These are phyloP conservation scores for Aviceda subcristata DNA, from an alignment of 2,113 vertebrate species.

Conservation along the genomic window DNA sequence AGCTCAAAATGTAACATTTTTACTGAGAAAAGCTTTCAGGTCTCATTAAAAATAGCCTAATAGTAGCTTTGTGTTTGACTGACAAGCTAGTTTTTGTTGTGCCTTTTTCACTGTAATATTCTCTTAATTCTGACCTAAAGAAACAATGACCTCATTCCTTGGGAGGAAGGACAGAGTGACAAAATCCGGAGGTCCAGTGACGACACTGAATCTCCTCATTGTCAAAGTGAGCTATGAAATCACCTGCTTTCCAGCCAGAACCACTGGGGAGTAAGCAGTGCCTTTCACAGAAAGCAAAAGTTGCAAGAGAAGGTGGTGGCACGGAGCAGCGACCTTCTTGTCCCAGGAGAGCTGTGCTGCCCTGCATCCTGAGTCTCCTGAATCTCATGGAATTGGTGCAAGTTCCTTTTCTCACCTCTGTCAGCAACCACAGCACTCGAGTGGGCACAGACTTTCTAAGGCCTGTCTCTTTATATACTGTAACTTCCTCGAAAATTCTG, in stretches of 20 bases:
- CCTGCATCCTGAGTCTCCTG: not conserved
- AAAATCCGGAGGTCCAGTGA: not conserved
- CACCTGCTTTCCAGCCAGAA: not conserved
- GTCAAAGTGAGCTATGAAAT: slow-evolving; percentile 1
- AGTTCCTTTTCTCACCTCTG: not conserved
- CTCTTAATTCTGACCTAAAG: not conserved
- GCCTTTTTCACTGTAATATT: not conserved
- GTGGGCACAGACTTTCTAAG: not conserved
- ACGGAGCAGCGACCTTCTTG: not conserved
- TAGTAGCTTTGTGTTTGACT: not conserved
- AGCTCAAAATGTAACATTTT: not conserved
- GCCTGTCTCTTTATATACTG: not conserved
- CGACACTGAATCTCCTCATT: not conserved
- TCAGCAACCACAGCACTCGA: not conserved
- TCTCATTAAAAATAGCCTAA: not conserved
- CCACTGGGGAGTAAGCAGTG: not conserved
- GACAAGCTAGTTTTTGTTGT: not conserved
- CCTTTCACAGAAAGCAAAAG: not conserved
- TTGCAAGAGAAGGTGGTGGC: not conserved
- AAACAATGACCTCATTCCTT: not conserved
- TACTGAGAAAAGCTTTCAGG: not conserved
- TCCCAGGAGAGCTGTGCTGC: not conserved
- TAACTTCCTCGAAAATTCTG: not conserved
- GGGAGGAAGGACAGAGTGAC: not conserved
- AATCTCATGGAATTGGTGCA: not conserved